These are phyloP conservation scores for Stichodactyla mertensii DNA, from an alignment of 64 coral and sea anemone genomes.

Conservation along the genomic window DNA sequence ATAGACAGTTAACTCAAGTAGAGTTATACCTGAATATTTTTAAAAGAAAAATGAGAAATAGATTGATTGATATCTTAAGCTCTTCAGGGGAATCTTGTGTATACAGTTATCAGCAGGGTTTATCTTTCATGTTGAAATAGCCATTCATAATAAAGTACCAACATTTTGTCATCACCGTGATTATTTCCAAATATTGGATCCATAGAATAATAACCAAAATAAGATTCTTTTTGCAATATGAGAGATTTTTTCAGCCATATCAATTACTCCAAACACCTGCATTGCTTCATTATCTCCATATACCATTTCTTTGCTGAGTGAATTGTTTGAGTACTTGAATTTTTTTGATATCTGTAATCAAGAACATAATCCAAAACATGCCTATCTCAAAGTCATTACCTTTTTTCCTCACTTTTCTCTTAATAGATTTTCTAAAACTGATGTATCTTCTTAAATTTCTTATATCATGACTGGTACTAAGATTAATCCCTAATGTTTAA, in stretches of 20 bases:
- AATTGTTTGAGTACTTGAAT: background rate
- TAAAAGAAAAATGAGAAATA: too few species aligned
- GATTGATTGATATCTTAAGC: background rate
- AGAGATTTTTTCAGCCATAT: background rate
- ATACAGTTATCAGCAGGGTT: background rate
- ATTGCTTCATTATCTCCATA: background rate
- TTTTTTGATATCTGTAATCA: background rate
- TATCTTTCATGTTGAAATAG: background rate
- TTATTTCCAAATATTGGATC: background rate
- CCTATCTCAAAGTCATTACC: too few species aligned
- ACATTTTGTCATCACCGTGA: background rate
- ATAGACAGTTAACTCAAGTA: too few species aligned
- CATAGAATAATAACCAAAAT: background rate
- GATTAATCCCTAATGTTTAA: too few species aligned
- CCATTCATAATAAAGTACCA: background rate
- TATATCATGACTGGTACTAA: too few species aligned
- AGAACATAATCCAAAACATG: too few species aligned
- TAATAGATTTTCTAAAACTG: too few species aligned
- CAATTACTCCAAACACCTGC: background rate
- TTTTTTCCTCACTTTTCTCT: too few species aligned
- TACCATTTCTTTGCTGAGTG: background rate
- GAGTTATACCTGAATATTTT: too few species aligned
- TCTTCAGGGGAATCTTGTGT: constrained; percentile 1
- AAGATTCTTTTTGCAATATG: background rate
- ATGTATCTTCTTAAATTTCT: too few species aligned